Evolutionary conservation across 2,888 invertebrate species (phyloP), one percentile per base, ranked within the genome.

Genomic region (Lottia scabra): DNA sequence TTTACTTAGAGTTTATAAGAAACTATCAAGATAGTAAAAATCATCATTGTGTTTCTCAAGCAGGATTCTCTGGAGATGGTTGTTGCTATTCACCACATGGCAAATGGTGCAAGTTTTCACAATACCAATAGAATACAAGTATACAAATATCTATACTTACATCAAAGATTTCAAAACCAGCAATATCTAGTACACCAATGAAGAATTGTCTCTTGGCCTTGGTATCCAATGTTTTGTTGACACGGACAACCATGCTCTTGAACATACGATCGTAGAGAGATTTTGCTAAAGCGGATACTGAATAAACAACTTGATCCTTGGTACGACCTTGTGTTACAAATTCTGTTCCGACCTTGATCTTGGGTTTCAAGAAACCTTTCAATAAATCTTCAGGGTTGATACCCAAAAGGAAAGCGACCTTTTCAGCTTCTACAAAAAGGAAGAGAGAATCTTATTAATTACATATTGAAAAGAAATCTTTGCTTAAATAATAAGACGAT

Each of bases 101-200:
- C n/a, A n/a, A n/a, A n/a, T n/a, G n/a, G n/a, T n/a, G n/a, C n/a
- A n/a, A n/a, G n/a, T n/a, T n/a, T n/a, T n/a, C n/a, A n/a, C n/a
- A n/a, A n/a, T n/a, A n/a, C n/a, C n/a, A n/a, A n/a, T n/a, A n/a
- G n/a, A n/a, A n/a, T n/a, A n/a, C n/a, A n/a, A n/a, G n/a, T n/a
- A 56, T n/a, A 4, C 6, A 2, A n/a, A n/a, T 46, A 43, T 16
- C 26, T 12, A 48, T 30, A 75, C 80, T 82, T 74, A 88, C 90
- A 83, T 99, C 99, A 94, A 99, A 99, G 92, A 99, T 99, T 93
- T 99, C 99, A 92, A 99, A 99, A 92, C 99, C 99, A 91, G 99
- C 99, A 93, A 99, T 99, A 96, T 99, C 99, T 93, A 99, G 94
- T 91, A 99, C 99, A 95, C 99, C 98, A 91, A 99, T 99, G 93